Conservation (phyloP, 2,888 invertebrate species). For the Conchocele bisecta region DNA sequence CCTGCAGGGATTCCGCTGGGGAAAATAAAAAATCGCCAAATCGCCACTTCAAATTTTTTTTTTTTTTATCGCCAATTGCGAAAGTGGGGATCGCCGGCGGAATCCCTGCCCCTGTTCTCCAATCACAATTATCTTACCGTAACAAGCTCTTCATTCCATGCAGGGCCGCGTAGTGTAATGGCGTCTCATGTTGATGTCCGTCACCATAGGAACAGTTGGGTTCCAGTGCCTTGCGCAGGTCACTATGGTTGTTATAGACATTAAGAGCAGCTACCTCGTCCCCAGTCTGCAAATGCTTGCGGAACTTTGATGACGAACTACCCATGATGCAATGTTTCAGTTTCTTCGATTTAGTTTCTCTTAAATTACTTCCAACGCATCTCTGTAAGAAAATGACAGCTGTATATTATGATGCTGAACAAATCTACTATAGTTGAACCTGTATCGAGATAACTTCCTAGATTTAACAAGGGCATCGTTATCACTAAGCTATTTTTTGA, state of each 20-base stretch:
- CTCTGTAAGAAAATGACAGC: neutral
- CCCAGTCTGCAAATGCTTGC: conserved; percentile 88
- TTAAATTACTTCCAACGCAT: neutral
- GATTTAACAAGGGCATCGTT: too few relatives aligned
- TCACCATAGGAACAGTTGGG: conserved; percentile 88
- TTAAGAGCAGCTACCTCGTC: conserved; percentile 89
- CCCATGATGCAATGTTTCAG: conserved; percentile 87
- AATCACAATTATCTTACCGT: too few relatives aligned
- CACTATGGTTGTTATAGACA: conserved; percentile 86
- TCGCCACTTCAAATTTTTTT: too few relatives aligned
- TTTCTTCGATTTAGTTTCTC: too few relatives aligned
- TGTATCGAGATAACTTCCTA: too few relatives aligned
- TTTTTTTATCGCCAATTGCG: too few relatives aligned
- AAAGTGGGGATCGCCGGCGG: too few relatives aligned
- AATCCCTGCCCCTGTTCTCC: too few relatives aligned
- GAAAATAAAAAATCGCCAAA: too few relatives aligned
- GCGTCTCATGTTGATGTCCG: conserved; percentile 87
- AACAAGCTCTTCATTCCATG: conserved; percentile 87
- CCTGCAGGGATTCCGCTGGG: too few relatives aligned
- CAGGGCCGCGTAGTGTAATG: conserved; percentile 87
- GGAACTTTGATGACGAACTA: conserved; percentile 88
- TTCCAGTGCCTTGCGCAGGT: conserved; percentile 87
- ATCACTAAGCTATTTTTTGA: too few relatives aligned
- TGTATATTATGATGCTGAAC: neutral
- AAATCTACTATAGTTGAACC: too few relatives aligned